Conservation (phyloP, 37 sponge, comb jelly and placozoan genomes). For the Geodia barretti region DNA sequence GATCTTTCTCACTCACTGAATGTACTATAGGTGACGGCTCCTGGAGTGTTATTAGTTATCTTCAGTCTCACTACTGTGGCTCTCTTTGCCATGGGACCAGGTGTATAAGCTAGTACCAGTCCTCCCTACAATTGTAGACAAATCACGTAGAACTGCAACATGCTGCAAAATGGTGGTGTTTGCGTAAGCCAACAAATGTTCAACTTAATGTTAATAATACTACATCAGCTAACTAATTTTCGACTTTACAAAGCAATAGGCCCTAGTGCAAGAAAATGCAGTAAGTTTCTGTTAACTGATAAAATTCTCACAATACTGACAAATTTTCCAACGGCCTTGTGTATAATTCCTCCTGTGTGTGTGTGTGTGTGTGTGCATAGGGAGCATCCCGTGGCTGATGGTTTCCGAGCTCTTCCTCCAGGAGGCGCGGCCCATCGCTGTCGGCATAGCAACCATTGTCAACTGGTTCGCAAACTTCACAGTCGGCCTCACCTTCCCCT, state of each 20-base stretch:
- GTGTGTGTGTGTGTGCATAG: constrained; percentile 12
- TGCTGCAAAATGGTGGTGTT: too few relatives aligned
- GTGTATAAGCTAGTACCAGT: constrained; percentile 3
- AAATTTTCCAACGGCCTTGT: too few relatives aligned
- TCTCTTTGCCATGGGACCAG: constrained; percentile 66
- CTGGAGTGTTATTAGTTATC: constrained; percentile 51
- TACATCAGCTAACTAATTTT: too few relatives aligned
- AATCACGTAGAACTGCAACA: too few relatives aligned
- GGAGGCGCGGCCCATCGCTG: constrained; percentile 46
- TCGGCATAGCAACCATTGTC: constrained; percentile 55
- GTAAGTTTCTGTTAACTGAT: too few relatives aligned
- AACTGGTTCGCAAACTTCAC: constrained; percentile 60
- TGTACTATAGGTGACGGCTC: constrained; percentile 51
- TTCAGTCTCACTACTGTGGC: constrained; percentile 21
- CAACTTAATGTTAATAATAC: too few relatives aligned
- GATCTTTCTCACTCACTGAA: not conserved
- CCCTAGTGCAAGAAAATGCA: too few relatives aligned
- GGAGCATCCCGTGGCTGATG: constrained; percentile 72
- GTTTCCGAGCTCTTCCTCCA: constrained; percentile 66
- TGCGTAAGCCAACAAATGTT: too few relatives aligned
- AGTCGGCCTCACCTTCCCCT: constrained; percentile 40
- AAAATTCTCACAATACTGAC: too few relatives aligned
- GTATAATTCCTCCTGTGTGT: too few relatives aligned
- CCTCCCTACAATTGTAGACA: too few relatives aligned
- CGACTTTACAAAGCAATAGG: too few relatives aligned